Evolutionary conservation across 1,140 invertebrate genomes (phyloP).

Genomic region (Colletes latitarsis): DNA sequence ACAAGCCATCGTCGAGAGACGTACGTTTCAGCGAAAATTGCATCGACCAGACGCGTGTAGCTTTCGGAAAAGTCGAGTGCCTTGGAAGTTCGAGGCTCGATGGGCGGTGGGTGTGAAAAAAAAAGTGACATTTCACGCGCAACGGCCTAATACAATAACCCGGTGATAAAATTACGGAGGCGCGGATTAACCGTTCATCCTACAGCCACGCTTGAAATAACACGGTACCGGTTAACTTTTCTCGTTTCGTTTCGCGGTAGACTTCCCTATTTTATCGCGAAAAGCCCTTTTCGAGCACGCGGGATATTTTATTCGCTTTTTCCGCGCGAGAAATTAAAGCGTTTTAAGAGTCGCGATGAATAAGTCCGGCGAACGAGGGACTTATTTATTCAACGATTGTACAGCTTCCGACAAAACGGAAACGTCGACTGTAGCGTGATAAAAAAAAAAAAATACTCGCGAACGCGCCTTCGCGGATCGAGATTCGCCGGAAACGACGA

Average conservation of each 20-base stretch:
- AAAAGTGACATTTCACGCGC: not conserved
- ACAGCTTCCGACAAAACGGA: no score
- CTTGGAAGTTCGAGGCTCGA: not conserved
- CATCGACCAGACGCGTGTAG: no score
- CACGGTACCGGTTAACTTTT: slow-evolving; percentile 20
- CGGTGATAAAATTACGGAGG: slow-evolving; percentile 20
- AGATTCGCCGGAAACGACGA: no score
- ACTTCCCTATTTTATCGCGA: not conserved
- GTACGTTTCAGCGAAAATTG: no score
- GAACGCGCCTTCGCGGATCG: no score
- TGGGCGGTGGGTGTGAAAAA: not conserved
- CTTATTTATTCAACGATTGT: slow-evolving; percentile 31
- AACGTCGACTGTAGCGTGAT: not conserved
- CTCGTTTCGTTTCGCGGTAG: slow-evolving; percentile 3
- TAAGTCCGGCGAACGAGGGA: not conserved
- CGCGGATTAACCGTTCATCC: slow-evolving; percentile 5
- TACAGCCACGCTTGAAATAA: not conserved
- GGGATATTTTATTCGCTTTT: slow-evolving; percentile 1
- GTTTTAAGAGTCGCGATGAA: not conserved
- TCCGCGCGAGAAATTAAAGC: slow-evolving; percentile 22
- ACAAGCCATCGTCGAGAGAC: no score
- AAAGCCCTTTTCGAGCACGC: no score
- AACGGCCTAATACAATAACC: not conserved
- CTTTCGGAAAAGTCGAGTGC: not conserved
- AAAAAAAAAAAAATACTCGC: no score